Conservation (phyloP, 2,888 invertebrate genomes). For the Nemurella pictetii region DNA sequence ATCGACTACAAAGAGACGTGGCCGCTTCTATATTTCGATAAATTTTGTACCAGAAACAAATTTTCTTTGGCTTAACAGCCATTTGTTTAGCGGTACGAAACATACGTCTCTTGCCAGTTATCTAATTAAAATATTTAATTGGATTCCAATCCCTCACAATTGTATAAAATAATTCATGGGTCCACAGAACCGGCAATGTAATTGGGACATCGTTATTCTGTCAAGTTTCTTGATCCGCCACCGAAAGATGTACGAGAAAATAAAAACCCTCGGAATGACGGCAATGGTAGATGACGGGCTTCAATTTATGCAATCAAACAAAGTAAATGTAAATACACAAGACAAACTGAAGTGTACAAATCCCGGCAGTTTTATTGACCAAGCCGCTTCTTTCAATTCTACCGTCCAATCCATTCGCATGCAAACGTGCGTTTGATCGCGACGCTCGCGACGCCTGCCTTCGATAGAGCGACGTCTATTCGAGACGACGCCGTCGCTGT, state of each 20-base stretch:
- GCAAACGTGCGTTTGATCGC: background rate
- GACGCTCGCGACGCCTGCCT: background rate
- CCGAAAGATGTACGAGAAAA: background rate
- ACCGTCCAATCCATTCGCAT: background rate
- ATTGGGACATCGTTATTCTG: background rate
- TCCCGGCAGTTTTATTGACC: background rate
- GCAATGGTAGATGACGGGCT: background rate
- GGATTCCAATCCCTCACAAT: background rate
- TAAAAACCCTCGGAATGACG: background rate
- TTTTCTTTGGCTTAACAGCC: background rate
- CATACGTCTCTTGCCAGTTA: background rate
- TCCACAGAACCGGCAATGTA: background rate
- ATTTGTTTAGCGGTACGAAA: background rate
- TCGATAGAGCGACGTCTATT: background rate
- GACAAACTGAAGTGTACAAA: background rate
- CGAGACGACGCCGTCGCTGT: background rate
- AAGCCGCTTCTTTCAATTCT: background rate
- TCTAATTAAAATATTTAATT: slow-evolving; percentile 3
- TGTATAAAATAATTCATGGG: background rate
- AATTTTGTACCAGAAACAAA: background rate
- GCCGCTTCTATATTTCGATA: background rate
- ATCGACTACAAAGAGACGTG: background rate
- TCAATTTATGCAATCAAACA: background rate
- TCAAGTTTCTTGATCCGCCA: too few species aligned
- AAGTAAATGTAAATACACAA: background rate